A percentile compares a stretch with the other conserved stretches of the same genome.
These are phyloP conservation scores for Microcaecilia unicolor DNA, from an alignment of 2,797 vertebrate genomes.

Conservation along the genomic window DNA sequence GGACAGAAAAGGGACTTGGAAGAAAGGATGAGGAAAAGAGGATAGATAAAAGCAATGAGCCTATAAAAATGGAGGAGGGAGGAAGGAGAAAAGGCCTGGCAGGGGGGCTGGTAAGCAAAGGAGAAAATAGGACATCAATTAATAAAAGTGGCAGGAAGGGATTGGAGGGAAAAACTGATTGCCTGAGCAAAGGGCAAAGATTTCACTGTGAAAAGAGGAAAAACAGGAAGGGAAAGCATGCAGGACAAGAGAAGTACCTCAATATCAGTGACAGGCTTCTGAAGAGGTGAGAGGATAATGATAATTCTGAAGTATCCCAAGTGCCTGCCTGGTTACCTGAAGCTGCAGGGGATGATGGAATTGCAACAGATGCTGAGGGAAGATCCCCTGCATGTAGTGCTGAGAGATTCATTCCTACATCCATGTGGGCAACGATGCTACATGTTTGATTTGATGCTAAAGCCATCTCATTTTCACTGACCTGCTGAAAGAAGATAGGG, in stretches of 20 bases:
- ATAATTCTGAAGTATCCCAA: too few species aligned
- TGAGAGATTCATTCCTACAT: slow-evolving; percentile 67
- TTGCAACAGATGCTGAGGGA: slow-evolving; percentile 64
- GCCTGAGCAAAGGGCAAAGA: too few species aligned
- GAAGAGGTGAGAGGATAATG: not conserved
- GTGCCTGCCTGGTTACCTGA: slow-evolving; percentile 65
- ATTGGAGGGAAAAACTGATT: too few species aligned
- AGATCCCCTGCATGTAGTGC: slow-evolving; percentile 72
- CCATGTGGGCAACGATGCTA: slow-evolving; percentile 62
- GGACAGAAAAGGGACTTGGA: too few species aligned
- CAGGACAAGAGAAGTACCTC: too few species aligned
- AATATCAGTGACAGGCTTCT: not conserved
- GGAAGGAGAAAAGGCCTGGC: too few species aligned
- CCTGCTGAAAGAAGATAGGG: slow-evolving; percentile 58
- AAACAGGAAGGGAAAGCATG: too few species aligned
- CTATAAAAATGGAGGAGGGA: not conserved
- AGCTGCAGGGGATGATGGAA: slow-evolving; percentile 76
- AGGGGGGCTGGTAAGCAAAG: too few species aligned
- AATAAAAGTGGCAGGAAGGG: too few species aligned
- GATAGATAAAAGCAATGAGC: not conserved
- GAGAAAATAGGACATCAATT: too few species aligned
- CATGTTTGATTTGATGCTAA: slow-evolving; percentile 61
- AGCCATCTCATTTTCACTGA: slow-evolving; percentile 72
- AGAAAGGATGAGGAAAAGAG: too few species aligned
- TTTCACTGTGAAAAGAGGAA: too few species aligned